A percentile compares a stretch with the other conserved stretches of the same genome.
Evolutionary conservation across 2,888 invertebrate genomes (phyloP).

Genomic region (Leptogaster cylindrica): DNA sequence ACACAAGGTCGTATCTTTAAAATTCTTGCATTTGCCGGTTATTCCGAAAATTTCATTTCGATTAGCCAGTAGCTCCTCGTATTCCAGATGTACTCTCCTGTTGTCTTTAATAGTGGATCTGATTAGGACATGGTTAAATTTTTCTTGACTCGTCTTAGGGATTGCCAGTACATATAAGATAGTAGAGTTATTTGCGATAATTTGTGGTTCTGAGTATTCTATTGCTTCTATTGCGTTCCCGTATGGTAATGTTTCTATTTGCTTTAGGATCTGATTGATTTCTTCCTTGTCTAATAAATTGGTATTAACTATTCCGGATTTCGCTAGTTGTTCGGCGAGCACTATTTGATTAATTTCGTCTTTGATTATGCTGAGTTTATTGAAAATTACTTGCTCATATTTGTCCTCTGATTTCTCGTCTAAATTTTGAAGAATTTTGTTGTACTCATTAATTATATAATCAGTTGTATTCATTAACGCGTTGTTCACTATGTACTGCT

Average conservation of each 20-base stretch:
- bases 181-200: constrained; percentile 2
- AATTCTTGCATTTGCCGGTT: too few relatives aligned
- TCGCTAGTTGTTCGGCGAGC: neutral
- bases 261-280: neutral
- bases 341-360: constrained; percentile 1
- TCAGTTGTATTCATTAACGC: constrained; percentile 1
- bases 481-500: constrained; percentile 13
- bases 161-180: neutral
- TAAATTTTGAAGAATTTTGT: neutral
- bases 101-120: too few relatives aligned
- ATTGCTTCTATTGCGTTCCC: neutral
- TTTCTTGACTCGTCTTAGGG: neutral
- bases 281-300: neutral
- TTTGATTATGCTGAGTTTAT: constrained; percentile 6
- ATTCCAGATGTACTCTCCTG: too few relatives aligned
- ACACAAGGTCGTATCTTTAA: too few relatives aligned
- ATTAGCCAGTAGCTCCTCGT: too few relatives aligned
- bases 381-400: neutral
- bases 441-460: neutral
- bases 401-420: neutral
- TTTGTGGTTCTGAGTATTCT: neutral
- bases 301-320: constrained; percentile 1
- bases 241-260: constrained; percentile 9
- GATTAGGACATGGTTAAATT: neutral
- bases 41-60: too few relatives aligned